Conservation (phyloP, 2,113 vertebrate species). For the Arenaria interpres region DNA sequence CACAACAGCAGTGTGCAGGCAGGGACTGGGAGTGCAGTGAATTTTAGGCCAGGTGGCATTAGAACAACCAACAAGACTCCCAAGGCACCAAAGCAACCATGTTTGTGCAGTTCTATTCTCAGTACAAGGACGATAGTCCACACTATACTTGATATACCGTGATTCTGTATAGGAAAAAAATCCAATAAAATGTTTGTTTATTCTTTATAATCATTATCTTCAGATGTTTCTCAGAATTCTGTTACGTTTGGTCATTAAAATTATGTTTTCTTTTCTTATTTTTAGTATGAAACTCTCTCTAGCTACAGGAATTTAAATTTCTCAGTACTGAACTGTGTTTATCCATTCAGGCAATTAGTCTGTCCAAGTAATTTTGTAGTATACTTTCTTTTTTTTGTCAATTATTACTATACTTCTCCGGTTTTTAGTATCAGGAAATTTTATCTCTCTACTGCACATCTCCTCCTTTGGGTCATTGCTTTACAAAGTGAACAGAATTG, state of each 20-base stretch:
- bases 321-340: background rate
- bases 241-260: background rate
- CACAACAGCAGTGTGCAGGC: background rate
- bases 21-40: background rate
- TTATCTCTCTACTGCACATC: background rate
- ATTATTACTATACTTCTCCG: background rate
- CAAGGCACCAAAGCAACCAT: background rate
- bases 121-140: rapidly evolving
- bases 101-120: background rate
- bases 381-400: background rate
- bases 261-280: background rate
- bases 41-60: background rate
- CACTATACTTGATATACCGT: background rate
- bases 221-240: background rate
- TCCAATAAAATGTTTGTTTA: background rate
- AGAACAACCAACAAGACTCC: background rate
- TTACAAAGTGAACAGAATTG: background rate
- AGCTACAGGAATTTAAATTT: background rate
- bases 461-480: background rate
- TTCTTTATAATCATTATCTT: background rate
- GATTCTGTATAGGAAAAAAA: background rate
- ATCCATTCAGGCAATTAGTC: background rate
- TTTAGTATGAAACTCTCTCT: background rate
- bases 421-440: background rate
- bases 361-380: background rate